Evolutionary conservation across 2,888 invertebrate genomes (phyloP), one percentile per base, ranked within the genome.

Genomic region (Stenodema calcarata): DNA sequence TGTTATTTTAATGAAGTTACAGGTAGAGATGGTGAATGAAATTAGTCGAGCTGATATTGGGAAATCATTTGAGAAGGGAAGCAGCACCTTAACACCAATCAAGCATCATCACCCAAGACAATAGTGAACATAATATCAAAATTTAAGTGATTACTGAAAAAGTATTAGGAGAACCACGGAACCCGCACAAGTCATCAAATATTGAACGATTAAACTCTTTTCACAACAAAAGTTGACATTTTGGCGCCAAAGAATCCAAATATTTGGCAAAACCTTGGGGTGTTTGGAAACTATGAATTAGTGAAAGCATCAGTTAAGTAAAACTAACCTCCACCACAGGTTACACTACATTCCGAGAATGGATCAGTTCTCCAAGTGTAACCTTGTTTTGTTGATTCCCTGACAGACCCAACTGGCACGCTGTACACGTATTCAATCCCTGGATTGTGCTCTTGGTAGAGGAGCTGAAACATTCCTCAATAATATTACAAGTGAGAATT

Each of bases 371-470:
- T 93, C 98, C 99, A 99, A 75, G 94, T 94, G 92, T 97, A 98
- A 69, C 94, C 94, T 90, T 96, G 95, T 0, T 93, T 93, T 89
- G 95, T 94, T 0, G 93, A 92, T 41, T 93, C 93, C 0, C 94
- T 93, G 4, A 90, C 90, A 27, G 95, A 91, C 35, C 94, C 93
- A 80, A 94, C 94, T 0, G 97, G 97, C 47, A 98, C 93, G 90
- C 97, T 97, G 92, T 98, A 98, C 90, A 98, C 96, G 91, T 97
- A 98, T 87, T 94, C 92, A 9, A 98, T 94, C 9, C 97, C 97
- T 0, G 96, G 95, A 90, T 97, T 97, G 28, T 92, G 93, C 89
- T 95, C 96, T 92, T 97, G 96, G 89, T 95, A 95, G 79, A 97
- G 91, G 87, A 98, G 92, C 96, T 96, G 91, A 87, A 90, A 91